Conservation (phyloP, 1,140 invertebrate genomes). For the Hormaphis cornu region DNA sequence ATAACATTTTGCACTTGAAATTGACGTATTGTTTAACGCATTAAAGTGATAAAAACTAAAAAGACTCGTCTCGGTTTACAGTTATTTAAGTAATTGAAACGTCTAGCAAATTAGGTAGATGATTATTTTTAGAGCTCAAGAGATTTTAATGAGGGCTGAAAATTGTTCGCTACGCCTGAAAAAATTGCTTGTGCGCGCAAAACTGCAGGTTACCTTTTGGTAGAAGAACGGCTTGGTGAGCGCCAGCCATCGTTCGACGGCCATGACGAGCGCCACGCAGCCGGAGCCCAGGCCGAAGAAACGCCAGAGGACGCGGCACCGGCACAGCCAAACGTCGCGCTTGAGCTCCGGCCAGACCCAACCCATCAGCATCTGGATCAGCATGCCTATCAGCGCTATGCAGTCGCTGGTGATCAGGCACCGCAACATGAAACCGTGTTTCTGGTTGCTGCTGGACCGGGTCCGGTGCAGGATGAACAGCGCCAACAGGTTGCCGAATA, state of each 20-base stretch:
- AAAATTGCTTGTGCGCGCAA: no score
- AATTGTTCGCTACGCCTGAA: no score
- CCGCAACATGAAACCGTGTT: conserved; percentile 68
- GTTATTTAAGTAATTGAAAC: no score
- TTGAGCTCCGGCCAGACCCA: conserved; percentile 44
- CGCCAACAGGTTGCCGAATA: conserved; percentile 51
- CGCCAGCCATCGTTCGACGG: conserved; percentile 71
- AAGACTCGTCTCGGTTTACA: no score
- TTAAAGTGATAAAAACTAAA: no score
- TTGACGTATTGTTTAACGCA: no score
- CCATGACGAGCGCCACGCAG: conserved; percentile 78
- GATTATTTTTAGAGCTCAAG: no score
- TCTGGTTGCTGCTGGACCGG: conserved; percentile 53
- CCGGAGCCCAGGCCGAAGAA: conserved; percentile 76
- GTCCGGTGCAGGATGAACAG: conserved; percentile 50
- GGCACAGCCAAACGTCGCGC: conserved; percentile 49
- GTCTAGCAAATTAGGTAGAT: no score
- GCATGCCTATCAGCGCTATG: conserved; percentile 50
- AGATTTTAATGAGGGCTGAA: no score
- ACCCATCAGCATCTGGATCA: conserved; percentile 51
- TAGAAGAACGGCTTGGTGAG: conserved; percentile 78
- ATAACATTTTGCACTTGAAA: no score
- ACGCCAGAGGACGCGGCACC: conserved; percentile 59
- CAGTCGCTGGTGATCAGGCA: conserved; percentile 70
- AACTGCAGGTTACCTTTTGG: conserved; percentile 73